Percentiles rank a stretch among this genome's conserved stretches.
These are phyloP conservation scores for Ephydatia muelleri DNA, from an alignment of 37 sponge, comb jelly and placozoan genomes.

Conservation along the genomic window DNA sequence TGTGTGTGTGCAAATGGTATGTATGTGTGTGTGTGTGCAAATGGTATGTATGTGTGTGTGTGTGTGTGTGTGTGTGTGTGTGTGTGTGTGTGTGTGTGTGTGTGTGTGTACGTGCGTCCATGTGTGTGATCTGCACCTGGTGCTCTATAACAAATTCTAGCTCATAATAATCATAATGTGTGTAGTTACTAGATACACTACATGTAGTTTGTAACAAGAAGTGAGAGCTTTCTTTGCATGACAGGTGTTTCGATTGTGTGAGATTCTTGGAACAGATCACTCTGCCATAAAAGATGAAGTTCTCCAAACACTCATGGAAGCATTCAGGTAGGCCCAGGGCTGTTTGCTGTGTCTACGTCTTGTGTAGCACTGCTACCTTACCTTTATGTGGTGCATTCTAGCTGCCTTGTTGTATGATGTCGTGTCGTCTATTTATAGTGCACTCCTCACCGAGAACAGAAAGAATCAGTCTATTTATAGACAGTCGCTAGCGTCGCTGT, in stretches of 20 bases:
- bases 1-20: no score
- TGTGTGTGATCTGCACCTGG: no score
- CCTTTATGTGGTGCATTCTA: not conserved
- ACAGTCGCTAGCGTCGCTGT: not conserved
- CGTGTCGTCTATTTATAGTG: slow-evolving; percentile 14
- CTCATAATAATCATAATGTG: no score
- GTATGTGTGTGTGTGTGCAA: no score
- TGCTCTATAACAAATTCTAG: no score
- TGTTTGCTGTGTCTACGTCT: not conserved
- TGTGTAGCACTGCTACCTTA: not conserved
- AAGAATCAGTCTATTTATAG: slow-evolving; percentile 35
- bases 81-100: no score
- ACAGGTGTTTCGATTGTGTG: slow-evolving; percentile 11
- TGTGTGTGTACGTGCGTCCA: no score
- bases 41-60: no score
- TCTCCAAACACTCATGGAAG: slow-evolving; percentile 28
- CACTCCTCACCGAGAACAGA: slow-evolving; percentile 19
- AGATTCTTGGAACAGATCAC: not conserved
- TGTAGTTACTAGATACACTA: no score
- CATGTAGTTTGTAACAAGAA: no score
- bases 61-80: no score
- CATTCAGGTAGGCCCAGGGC: slow-evolving; percentile 11
- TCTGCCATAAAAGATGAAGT: not conserved
- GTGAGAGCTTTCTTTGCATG: no score
- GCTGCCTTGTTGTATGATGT: not conserved